Evolutionary conservation across 2,113 vertebrate genomes (phyloP).

Genomic region (Pantherophis guttatus): DNA sequence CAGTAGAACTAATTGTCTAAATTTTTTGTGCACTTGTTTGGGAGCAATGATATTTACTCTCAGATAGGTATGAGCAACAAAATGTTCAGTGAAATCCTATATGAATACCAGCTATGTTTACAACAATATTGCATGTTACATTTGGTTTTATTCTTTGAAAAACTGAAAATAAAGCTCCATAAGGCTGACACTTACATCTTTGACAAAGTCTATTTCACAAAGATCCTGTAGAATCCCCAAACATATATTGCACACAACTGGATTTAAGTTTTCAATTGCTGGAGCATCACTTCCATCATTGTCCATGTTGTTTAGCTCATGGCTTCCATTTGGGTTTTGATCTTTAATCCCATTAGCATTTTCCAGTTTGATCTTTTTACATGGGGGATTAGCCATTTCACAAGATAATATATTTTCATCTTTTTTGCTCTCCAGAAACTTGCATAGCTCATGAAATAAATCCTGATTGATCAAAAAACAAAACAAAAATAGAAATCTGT

Average conservation of each 20-base stretch:
- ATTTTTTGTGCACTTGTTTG: not conserved
- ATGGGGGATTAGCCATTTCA: conserved; percentile 70
- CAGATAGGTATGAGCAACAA: not conserved
- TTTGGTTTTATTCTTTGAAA: not conserved
- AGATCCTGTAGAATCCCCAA: conserved; percentile 89
- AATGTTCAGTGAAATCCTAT: not conserved
- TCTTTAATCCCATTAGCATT: not conserved
- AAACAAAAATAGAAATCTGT: conserved; percentile 19
- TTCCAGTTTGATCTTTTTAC: conserved; percentile 79
- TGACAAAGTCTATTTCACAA: conserved; percentile 75
- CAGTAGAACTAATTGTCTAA: not conserved
- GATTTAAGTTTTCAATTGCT: not conserved
- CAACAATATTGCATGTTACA: not conserved
- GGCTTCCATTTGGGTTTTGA: conserved; percentile 45
- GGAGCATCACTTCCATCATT: not conserved
- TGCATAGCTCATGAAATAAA: conserved; percentile 72
- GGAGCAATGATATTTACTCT: not conserved
- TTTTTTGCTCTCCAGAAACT: conserved; percentile 67
- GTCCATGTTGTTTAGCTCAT: not conserved
- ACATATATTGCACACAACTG: conserved; percentile 80
- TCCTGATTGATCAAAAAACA: conserved; percentile 68
- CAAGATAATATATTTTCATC: conserved; percentile 39
- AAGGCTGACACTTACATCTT: conserved; percentile 71
- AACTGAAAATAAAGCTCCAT: not conserved
- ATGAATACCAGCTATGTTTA: not conserved